A percentile compares a stretch with the other conserved stretches of the same genome.
These are phyloP conservation scores for Matsumurasca onukii DNA, from an alignment of 1,140 invertebrate genomes.

Conservation along the genomic window DNA sequence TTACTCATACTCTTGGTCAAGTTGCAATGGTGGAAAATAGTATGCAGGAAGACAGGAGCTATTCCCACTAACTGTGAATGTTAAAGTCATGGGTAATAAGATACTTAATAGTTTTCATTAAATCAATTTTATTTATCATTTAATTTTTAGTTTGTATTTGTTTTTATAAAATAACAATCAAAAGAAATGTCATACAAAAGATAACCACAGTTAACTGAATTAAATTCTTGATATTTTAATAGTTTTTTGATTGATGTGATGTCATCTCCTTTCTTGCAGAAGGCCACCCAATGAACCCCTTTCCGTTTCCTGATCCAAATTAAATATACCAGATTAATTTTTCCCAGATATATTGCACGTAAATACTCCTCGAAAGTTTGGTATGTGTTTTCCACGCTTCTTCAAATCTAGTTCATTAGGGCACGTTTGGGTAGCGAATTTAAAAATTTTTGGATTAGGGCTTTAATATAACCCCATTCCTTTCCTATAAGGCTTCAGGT, in stretches of 20 bases:
- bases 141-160: too few species aligned
- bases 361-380: conserved; percentile 35
- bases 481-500: conserved; percentile 29
- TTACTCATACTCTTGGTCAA: neutral
- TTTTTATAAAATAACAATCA: neutral
- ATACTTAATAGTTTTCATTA: neutral
- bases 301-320: conserved; percentile 41
- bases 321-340: conserved; percentile 43
- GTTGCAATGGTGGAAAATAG: neutral
- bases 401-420: conserved; percentile 11
- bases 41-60: too few species aligned
- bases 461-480: conserved; percentile 3
- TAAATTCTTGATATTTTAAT: neutral
- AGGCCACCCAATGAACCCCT: conserved; percentile 45
- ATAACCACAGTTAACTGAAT: neutral
- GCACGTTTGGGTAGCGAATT: conserved; percentile 4
- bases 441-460: neutral
- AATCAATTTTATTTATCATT: neutral
- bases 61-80: too few species aligned
- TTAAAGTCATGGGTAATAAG: too few species aligned
- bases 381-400: conserved; percentile 7
- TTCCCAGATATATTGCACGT: conserved; percentile 36
- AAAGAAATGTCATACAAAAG: neutral
- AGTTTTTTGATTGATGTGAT: conserved; percentile 15
- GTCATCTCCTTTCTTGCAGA: conserved; percentile 38